These are phyloP conservation scores for Takifugu ocellatus DNA, from an alignment of 2,797 vertebrate species.

Conservation along the genomic window DNA sequence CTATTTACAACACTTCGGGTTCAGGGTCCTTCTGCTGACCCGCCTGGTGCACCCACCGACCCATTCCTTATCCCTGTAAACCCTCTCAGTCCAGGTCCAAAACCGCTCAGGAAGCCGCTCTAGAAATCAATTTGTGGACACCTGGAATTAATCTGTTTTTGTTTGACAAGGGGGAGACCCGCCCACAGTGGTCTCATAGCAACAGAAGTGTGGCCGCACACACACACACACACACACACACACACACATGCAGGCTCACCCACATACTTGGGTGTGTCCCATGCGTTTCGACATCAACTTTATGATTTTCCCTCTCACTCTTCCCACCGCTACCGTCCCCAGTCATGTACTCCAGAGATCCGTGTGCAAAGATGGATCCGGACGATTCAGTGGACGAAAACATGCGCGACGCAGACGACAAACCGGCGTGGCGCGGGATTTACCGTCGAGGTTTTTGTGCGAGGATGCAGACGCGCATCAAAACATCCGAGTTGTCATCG, in stretches of 20 bases:
- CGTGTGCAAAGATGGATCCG: constrained; percentile 28
- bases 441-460: constrained; percentile 20
- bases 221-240: constrained; percentile 40
- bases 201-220: constrained; percentile 31
- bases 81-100: no score
- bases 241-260: constrained; percentile 26
- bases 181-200: constrained; percentile 46
- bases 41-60: constrained; percentile 43
- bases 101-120: constrained; percentile 7
- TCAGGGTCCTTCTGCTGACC: constrained; percentile 19
- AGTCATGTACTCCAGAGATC: constrained; percentile 29
- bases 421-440: constrained; percentile 27
- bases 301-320: constrained; percentile 14
- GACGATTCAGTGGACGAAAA: constrained; percentile 22
- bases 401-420: constrained; percentile 17
- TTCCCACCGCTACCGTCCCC: constrained; percentile 10
- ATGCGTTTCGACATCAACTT: constrained; percentile 44
- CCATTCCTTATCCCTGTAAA: constrained; percentile 22
- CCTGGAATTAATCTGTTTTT: constrained; percentile 26
- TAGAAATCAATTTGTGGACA: constrained; percentile 10
- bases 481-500: background rate
- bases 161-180: constrained; percentile 31
- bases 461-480: constrained; percentile 9
- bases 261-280: constrained; percentile 62
- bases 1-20: background rate